Evolutionary conservation across 1,140 invertebrate species (phyloP), one percentile per base, ranked within the genome.

Genomic region (Popillia japonica): DNA sequence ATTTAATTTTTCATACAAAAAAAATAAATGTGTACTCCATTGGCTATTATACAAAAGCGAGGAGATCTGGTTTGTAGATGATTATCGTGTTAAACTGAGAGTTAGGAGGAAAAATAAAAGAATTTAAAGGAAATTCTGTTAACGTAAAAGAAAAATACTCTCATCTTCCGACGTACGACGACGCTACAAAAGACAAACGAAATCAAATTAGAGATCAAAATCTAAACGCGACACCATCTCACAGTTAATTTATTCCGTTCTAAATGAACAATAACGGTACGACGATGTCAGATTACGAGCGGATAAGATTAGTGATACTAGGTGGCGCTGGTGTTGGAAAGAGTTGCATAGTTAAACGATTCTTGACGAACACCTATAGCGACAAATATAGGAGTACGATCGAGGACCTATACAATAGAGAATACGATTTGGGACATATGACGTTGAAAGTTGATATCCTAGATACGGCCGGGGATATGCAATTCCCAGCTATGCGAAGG

Each of bases 351-450:
- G 90, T 97, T 48, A 94, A 95, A 82, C 89, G 95, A 73, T 94
- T 97, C 83, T 90, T 98, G n/a, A 94, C 93, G 84, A 94, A 95
- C 84, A 93, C 92, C 8, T 98, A 95, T 85, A 90, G 90, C 11
- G 94, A 95, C 81, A 94, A 94, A 82, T 97, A 98, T 85, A 90
- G 92, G 80, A 93, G 95, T 79, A 98, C 96, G 0, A 94, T 98
- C 3, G 96, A 98, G 85, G 96, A 98, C 86, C 88, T 97, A 2
- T 96, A 96, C 85, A 95, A 93, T 83, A 90, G 94, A 72, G 95
- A 97, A 87, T 98, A 95, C 84, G 92, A 95, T 80, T 88, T 97
- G 40, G 90, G 91, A 4, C 90, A 91, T 41, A 90, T 93, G 79
- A 93, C 92, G 4, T 88, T 95, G 9, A 95, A 95, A 88, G 95